Percentiles rank a stretch among this genome's conserved stretches.
These are phyloP conservation scores for Palythoa heliodiscus DNA, from an alignment of 92 coral and sea anemone genomes.

Conservation along the genomic window DNA sequence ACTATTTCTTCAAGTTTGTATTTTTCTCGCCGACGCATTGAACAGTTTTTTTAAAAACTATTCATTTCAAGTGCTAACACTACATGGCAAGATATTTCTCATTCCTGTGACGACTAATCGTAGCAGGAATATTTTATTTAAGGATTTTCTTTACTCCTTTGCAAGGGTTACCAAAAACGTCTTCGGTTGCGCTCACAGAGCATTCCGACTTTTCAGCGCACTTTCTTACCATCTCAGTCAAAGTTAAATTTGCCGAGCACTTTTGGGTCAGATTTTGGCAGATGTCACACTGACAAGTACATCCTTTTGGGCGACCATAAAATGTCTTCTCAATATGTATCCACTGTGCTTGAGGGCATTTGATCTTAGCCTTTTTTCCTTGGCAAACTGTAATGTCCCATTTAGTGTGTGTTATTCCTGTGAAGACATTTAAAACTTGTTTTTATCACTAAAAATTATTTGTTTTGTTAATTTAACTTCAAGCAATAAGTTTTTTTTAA, in stretches of 20 bases:
- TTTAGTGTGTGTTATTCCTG: background rate
- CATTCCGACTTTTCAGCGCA: background rate
- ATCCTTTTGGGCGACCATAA: constrained; percentile 23
- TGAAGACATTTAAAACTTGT: background rate
- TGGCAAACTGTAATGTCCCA: background rate
- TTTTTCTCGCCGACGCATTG: too few species aligned
- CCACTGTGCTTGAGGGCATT: background rate
- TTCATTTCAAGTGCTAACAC: too few species aligned
- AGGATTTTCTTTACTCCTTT: constrained; percentile 35
- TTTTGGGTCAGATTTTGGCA: constrained; percentile 26
- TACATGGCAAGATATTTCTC: too few species aligned
- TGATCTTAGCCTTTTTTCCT: background rate
- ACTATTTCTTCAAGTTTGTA: too few species aligned
- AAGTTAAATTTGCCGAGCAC: background rate
- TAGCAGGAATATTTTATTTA: background rate
- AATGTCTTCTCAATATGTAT: background rate
- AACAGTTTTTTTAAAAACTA: too few species aligned
- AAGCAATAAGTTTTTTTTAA: too few species aligned
- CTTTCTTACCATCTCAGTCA: background rate
- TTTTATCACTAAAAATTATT: too few species aligned
- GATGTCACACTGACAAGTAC: constrained; percentile 23
- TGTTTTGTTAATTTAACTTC: too few species aligned
- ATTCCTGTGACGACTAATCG: too few species aligned
- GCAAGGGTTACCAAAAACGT: constrained; percentile 26
- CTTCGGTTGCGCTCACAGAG: background rate